Evolutionary conservation across 2,888 invertebrate species (phyloP).

Genomic region (Hyposoter didymator): DNA sequence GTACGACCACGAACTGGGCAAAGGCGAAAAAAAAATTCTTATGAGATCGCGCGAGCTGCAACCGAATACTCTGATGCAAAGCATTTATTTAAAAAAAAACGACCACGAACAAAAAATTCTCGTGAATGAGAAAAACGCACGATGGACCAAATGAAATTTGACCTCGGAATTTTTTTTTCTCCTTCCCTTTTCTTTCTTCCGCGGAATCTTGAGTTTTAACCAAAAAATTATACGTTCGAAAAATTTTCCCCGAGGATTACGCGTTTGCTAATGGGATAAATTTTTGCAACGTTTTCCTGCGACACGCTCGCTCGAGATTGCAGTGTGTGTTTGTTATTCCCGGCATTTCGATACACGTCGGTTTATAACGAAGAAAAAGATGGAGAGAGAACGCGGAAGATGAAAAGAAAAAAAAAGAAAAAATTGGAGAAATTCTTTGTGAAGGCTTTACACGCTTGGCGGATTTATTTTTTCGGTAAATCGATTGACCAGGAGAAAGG

Average conservation of each 20-base stretch:
- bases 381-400: background rate
- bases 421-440: constrained; percentile 38
- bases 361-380: background rate
- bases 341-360: background rate
- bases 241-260: background rate
- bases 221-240: background rate
- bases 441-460: constrained; percentile 61
- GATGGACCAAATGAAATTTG: constrained; percentile 28
- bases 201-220: background rate
- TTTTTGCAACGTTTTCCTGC: background rate
- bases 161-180: background rate
- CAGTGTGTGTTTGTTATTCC: background rate
- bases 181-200: background rate
- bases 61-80: constrained; percentile 57
- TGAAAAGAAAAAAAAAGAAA: background rate
- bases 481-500: constrained; percentile 56
- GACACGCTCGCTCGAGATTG: background rate
- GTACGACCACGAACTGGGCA: constrained; percentile 19
- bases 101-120: background rate
- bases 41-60: constrained; percentile 37
- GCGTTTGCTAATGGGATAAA: background rate
- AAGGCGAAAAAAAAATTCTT: constrained; percentile 34
- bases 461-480: constrained; percentile 61
- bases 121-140: constrained; percentile 7
- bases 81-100: background rate